phyloP scores from a whole-genome alignment of 2,113 vertebrate species.

The Carassius auratus region DNA sequence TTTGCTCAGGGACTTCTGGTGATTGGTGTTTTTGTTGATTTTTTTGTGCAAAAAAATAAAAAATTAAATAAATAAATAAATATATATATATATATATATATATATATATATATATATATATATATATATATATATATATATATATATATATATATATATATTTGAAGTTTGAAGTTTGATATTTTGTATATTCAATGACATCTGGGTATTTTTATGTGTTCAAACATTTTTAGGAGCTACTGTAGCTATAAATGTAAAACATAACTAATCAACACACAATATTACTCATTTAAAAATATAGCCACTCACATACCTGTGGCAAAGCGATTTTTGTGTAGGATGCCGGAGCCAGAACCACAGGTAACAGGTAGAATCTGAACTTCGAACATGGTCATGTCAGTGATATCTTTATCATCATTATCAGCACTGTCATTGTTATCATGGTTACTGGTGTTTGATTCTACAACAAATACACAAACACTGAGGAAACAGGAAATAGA shows the following conservation, averaged over 20 bases:
- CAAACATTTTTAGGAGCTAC: background rate
- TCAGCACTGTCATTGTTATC: background rate
- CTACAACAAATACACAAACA: conserved; percentile 7
- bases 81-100: too few species aligned
- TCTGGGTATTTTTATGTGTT: background rate
- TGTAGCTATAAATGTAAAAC: background rate
- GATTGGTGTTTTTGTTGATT: background rate
- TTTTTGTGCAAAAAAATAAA: background rate
- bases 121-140: too few species aligned
- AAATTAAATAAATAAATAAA: too few species aligned
- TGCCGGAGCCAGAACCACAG: background rate
- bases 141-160: too few species aligned
- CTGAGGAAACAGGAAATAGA: background rate
- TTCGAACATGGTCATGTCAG: background rate
- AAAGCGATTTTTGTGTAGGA: conserved; percentile 43
- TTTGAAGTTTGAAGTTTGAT: background rate
- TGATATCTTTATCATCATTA: background rate
- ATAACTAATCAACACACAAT: background rate
- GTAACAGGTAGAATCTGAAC: conserved; percentile 2
- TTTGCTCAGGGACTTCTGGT: background rate
- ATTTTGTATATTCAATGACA: background rate
- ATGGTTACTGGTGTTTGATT: background rate
- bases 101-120: too few species aligned
- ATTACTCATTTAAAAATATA: background rate
- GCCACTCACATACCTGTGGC: conserved; percentile 25